These are phyloP conservation scores for Buathra laborator DNA, from an alignment of 2,888 invertebrate genomes.

Conservation along the genomic window DNA sequence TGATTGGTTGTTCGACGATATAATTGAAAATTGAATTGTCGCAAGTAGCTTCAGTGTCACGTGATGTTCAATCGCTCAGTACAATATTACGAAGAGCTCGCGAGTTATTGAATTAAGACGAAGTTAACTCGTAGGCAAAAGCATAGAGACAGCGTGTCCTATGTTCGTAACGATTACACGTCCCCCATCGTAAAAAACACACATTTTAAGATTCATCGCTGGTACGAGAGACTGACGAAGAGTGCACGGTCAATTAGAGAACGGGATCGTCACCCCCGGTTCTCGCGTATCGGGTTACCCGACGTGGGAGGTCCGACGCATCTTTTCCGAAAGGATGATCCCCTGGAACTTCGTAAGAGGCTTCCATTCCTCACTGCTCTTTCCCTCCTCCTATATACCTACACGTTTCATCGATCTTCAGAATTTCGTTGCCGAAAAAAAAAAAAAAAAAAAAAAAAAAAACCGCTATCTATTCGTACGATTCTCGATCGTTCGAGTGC, in stretches of 20 bases:
- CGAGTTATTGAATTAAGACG: conserved; percentile 78
- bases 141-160: conserved; percentile 71
- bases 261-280: conserved; percentile 82
- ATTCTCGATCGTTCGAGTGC: not conserved
- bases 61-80: not conserved
- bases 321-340: conserved; percentile 84
- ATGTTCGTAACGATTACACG: conserved; percentile 80
- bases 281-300: conserved; percentile 80
- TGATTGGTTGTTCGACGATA: too few relatives aligned
- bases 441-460: conserved; percentile 15
- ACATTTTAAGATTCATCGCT: conserved; percentile 80
- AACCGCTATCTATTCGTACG: not conserved
- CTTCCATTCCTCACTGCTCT: conserved; percentile 77
- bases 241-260: conserved; percentile 83
- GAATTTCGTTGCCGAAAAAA: not conserved
- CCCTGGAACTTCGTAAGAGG: conserved; percentile 84
- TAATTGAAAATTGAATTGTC: not conserved
- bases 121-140: conserved; percentile 69
- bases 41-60: too few relatives aligned
- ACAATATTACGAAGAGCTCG: conserved; percentile 4
- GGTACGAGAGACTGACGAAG: conserved; percentile 60
- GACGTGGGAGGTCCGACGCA: conserved; percentile 83
- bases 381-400: not conserved
- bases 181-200: conserved; percentile 68
- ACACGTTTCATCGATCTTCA: conserved; percentile 18